These are phyloP conservation scores for Gadus macrocephalus DNA, from an alignment of 2,113 vertebrate species.

Conservation along the genomic window DNA sequence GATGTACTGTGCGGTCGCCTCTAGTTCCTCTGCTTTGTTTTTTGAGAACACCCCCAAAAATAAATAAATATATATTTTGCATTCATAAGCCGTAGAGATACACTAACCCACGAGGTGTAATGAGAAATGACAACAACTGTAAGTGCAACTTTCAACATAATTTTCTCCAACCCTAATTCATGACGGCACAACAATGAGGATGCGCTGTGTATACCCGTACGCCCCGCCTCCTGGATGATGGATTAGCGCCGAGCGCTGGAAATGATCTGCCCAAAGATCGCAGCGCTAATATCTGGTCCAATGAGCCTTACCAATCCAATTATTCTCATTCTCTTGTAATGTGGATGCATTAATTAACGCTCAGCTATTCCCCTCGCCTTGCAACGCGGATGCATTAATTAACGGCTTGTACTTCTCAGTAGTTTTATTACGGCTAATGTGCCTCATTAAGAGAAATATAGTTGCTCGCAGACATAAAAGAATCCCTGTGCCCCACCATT, in stretches of 20 bases:
- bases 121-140: slow-evolving; percentile 30
- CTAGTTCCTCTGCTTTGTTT: neutral
- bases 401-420: slow-evolving; percentile 75
- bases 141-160: neutral
- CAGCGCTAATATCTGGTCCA: slow-evolving; percentile 71
- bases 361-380: slow-evolving; percentile 62
- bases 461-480: slow-evolving; percentile 74
- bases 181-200: slow-evolving; percentile 20
- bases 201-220: slow-evolving; percentile 2
- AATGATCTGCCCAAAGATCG: slow-evolving; percentile 61
- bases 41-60: neutral
- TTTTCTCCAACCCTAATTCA: slow-evolving; percentile 34
- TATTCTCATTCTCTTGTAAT: slow-evolving; percentile 66
- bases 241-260: slow-evolving; percentile 57
- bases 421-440: slow-evolving; percentile 79
- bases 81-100: slow-evolving; percentile 37
- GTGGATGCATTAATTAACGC: slow-evolving; percentile 72
- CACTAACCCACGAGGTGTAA: slow-evolving; percentile 20
- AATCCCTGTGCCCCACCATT: slow-evolving; percentile 67
- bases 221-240: slow-evolving; percentile 35
- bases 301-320: slow-evolving; percentile 64
- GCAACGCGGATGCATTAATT: slow-evolving; percentile 73
- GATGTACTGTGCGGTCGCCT: too few relatives aligned
- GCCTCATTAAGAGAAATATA: slow-evolving; percentile 78
- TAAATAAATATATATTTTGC: neutral